Evolutionary conservation across 2,888 invertebrate genomes (phyloP).

Genomic region (Proisotoma minuta): DNA sequence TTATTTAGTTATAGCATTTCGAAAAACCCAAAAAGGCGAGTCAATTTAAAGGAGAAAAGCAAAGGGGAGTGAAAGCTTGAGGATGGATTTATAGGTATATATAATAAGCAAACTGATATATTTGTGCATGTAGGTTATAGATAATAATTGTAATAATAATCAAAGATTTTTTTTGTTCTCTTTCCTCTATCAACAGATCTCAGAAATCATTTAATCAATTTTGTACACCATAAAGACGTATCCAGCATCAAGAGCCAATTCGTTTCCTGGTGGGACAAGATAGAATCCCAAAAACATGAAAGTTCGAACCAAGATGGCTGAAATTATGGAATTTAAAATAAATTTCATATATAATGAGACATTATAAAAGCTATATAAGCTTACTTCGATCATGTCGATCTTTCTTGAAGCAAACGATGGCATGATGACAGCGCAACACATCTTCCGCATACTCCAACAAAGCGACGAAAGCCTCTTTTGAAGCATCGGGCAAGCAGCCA

Average conservation of each 20-base stretch:
- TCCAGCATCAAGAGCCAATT: slow-evolving; percentile 61
- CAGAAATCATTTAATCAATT: slow-evolving; percentile 52
- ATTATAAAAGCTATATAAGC: not conserved
- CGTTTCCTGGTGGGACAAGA: slow-evolving; percentile 75
- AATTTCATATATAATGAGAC: not conserved
- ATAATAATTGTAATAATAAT: not conserved
- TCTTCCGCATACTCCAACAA: slow-evolving; percentile 95
- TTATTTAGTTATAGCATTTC: no score
- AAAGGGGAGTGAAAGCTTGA: no score
- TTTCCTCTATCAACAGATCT: not conserved
- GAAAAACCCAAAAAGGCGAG: not conserved
- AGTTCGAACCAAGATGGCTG: slow-evolving; percentile 79
- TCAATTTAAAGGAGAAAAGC: not conserved
- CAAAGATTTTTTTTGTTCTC: slow-evolving; percentile 10
- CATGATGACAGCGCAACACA: slow-evolving; percentile 73
- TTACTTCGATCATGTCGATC: slow-evolving; percentile 72
- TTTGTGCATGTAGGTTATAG: not conserved
- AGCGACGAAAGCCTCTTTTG: slow-evolving; percentile 90
- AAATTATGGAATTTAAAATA: slow-evolving; percentile 43
- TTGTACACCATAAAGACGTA: slow-evolving; percentile 61
- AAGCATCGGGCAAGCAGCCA: slow-evolving; percentile 79
- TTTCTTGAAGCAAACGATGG: slow-evolving; percentile 75
- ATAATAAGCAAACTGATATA: not conserved
- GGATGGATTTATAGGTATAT: no score
- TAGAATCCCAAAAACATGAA: slow-evolving; percentile 97